Evolutionary conservation across 1,140 invertebrate genomes (phyloP).

Genomic region (Lepidurus arcticus): DNA sequence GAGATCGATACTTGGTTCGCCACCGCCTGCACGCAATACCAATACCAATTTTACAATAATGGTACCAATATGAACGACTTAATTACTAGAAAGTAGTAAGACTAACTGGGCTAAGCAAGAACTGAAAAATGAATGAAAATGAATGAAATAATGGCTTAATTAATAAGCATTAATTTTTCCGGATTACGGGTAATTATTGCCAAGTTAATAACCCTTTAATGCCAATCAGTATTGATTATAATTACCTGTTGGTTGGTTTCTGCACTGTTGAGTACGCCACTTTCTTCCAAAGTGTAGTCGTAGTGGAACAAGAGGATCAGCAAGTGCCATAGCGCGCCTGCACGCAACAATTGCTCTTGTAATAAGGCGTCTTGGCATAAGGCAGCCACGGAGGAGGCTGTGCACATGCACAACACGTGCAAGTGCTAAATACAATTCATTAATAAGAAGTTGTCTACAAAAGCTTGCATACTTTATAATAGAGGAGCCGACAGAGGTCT

Average conservation of each 20-base stretch:
- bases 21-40: slow-evolving; percentile 61
- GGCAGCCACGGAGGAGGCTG: slow-evolving; percentile 77
- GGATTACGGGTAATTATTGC: too few relatives aligned
- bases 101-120: neutral
- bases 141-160: too few relatives aligned
- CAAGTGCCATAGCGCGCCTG: slow-evolving; percentile 88
- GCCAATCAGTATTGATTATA: too few relatives aligned
- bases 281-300: slow-evolving; percentile 96
- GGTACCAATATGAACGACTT: too few relatives aligned
- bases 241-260: slow-evolving; percentile 72
- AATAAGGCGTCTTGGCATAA: slow-evolving; percentile 74
- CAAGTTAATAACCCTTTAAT: slow-evolving; percentile 27
- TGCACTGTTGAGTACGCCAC: slow-evolving; percentile 78
- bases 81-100: neutral
- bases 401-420: slow-evolving; percentile 67
- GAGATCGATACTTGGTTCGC: slow-evolving; percentile 86
- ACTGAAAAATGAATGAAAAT: neutral
- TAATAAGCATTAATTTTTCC: too few relatives aligned
- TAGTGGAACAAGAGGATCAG: slow-evolving; percentile 88
- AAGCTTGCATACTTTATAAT: slow-evolving; percentile 66
- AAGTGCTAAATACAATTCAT: slow-evolving; percentile 56
- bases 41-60: slow-evolving; percentile 10
- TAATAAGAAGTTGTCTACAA: slow-evolving; percentile 24
- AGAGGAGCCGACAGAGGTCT: slow-evolving; percentile 82
- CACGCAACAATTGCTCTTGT: slow-evolving; percentile 83